Conservation (phyloP, 2,888 invertebrate genomes). For the Clanis bilineata region DNA sequence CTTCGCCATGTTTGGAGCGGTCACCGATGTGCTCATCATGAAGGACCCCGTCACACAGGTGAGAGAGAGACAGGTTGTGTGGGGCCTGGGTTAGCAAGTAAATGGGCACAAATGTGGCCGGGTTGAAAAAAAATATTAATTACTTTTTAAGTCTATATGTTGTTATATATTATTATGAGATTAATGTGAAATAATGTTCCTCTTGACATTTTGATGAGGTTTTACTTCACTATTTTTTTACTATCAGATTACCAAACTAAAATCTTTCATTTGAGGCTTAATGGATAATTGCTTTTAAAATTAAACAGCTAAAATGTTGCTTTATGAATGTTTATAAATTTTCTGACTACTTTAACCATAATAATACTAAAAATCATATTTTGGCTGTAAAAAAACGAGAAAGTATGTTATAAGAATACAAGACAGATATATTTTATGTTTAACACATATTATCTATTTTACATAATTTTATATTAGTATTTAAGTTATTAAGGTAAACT, state of each 20-base stretch:
- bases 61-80: conserved; percentile 24
- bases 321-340: background rate
- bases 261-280: background rate
- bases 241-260: background rate
- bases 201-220: background rate
- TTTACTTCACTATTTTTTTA: background rate
- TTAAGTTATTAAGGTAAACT: background rate
- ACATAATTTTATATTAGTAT: background rate
- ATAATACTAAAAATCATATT: background rate
- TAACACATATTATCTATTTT: background rate
- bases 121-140: background rate
- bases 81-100: background rate
- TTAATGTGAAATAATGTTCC: background rate
- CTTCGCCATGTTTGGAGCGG: conserved; percentile 95
- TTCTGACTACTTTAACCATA: background rate
- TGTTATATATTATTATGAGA: no score
- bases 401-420: background rate
- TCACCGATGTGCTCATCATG: conserved; percentile 96
- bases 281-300: background rate
- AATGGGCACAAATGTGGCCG: background rate
- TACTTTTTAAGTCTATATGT: no score
- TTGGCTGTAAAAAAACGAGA: background rate
- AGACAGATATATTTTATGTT: background rate
- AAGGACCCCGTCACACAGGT: conserved; percentile 97
- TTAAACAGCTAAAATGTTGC: background rate